A percentile compares a stretch with the other conserved stretches of the same genome.
phyloP scores from a whole-genome alignment of 2,797 vertebrate species.

The Sebastes kiyomatsui region DNA sequence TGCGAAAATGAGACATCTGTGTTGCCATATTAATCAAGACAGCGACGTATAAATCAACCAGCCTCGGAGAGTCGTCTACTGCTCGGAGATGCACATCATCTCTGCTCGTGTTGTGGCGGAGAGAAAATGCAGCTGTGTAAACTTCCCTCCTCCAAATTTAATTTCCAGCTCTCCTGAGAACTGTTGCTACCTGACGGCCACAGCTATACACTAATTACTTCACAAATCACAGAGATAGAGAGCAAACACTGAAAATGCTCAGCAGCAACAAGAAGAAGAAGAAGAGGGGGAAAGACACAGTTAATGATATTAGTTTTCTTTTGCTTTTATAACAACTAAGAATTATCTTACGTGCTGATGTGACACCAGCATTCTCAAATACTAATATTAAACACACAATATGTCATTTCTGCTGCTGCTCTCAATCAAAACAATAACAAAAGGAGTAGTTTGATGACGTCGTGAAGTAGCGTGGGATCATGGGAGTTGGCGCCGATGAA shows the following conservation, averaged over 20 bases:
- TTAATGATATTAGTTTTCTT: neutral
- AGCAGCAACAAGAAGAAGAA: neutral
- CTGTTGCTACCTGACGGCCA: slow-evolving; percentile 14
- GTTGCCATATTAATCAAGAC: slow-evolving; percentile 22
- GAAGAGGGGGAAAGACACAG: neutral
- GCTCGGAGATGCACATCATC: slow-evolving; percentile 3
- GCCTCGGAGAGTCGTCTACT: slow-evolving; percentile 1
- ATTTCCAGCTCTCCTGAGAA: slow-evolving; percentile 22
- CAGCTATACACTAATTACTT: slow-evolving; percentile 30
- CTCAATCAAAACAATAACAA: no score
- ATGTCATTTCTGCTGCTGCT: no score
- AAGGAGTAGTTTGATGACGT: no score
- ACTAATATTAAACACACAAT: neutral
- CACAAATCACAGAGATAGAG: slow-evolving; percentile 25
- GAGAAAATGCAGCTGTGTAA: slow-evolving; percentile 37
- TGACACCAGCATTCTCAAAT: neutral
- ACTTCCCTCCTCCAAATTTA: slow-evolving; percentile 21
- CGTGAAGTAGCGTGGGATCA: no score
- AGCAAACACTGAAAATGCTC: neutral
- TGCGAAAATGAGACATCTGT: slow-evolving; percentile 21
- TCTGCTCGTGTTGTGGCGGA: neutral
- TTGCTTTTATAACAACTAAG: neutral
- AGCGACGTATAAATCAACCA: slow-evolving; percentile 31
- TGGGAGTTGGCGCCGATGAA: no score
- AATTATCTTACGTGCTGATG: neutral